Conservation (phyloP, 1,140 invertebrate genomes). For the Metopolophium dirhodum region DNA sequence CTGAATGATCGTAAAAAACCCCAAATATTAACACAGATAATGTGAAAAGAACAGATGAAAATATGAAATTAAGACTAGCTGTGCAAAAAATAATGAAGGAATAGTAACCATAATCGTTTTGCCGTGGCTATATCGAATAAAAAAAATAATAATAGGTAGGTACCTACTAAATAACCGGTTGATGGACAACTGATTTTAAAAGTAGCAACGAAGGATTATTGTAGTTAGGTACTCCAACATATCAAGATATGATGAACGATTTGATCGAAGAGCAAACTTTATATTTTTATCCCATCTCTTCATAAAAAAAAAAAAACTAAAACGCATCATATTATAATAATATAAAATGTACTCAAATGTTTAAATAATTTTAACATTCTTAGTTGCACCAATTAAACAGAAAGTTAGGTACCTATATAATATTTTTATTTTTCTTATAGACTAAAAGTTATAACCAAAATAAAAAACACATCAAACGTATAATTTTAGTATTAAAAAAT, state of each 20-base stretch:
- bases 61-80: not conserved
- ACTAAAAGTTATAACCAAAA: no score
- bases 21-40: no score
- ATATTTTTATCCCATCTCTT: no score
- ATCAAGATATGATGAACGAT: not conserved
- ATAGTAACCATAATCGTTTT: slow-evolving; percentile 16
- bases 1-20: no score
- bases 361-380: not conserved
- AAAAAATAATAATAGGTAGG: not conserved
- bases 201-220: not conserved
- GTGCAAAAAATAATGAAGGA: not conserved
- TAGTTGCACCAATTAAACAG: not conserved
- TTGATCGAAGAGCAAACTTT: no score
- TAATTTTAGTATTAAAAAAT: no score
- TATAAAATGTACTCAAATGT: not conserved
- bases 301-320: no score
- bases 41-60: not conserved
- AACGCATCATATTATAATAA: no score
- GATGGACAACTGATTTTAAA: not conserved
- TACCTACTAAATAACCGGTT: slow-evolving; percentile 12
- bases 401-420: not conserved
- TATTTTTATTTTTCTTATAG: no score
- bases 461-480: no score
- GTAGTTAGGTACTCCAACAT: not conserved
- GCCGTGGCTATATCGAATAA: not conserved